Conservation (phyloP, 2,888 invertebrate species). For the Aporophyla lueneburgensis region DNA sequence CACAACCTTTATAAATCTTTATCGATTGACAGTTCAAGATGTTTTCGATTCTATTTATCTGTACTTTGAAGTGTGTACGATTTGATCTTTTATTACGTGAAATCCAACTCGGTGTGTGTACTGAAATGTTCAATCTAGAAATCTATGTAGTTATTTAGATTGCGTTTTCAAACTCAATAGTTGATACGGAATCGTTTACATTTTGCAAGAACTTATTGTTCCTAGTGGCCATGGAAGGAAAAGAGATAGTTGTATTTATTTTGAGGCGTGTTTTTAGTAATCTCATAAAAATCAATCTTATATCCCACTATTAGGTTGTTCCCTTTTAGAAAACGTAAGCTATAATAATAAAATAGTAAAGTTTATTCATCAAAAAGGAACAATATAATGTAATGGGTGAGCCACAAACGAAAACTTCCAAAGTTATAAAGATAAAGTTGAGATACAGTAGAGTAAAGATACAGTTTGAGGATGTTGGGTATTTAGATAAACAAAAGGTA, state of each 20-base stretch:
- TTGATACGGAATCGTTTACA: conserved; percentile 6
- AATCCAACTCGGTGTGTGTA: conserved; percentile 42
- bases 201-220: neutral
- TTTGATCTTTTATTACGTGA: conserved; percentile 58
- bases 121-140: conserved; percentile 41
- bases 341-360: neutral
- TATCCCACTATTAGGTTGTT: neutral
- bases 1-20: conserved; percentile 56
- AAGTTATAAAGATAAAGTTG: neutral
- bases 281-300: neutral
- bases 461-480: neutral
- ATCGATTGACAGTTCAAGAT: conserved; percentile 67
- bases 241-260: neutral
- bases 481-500: neutral
- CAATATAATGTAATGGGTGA: neutral
- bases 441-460: too few species aligned
- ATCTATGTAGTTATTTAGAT: conserved; percentile 29
- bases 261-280: neutral
- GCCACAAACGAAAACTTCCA: neutral
- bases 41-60: conserved; percentile 71
- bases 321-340: neutral
- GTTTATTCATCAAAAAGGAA: neutral
- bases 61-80: conserved; percentile 63
- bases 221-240: neutral
- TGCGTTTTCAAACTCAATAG: conserved; percentile 25